Evolutionary conservation across 2,113 vertebrate species (phyloP).

Genomic region (Cinclus mexicanus): DNA sequence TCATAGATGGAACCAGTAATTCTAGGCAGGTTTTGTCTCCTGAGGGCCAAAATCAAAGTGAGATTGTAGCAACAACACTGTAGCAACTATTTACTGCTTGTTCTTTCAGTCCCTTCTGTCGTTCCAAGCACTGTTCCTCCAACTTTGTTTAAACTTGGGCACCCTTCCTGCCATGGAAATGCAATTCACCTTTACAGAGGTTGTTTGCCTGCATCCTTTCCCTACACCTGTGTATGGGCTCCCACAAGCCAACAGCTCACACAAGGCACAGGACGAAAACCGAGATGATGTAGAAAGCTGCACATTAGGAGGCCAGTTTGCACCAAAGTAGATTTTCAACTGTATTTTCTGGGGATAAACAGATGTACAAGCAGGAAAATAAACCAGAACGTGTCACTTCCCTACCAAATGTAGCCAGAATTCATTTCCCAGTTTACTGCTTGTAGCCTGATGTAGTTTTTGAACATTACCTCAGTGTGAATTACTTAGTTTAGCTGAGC

Average conservation of each 20-base stretch:
- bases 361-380: background rate
- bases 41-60: background rate
- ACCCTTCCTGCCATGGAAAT: background rate
- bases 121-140: background rate
- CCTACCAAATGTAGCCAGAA: background rate
- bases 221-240: fast-evolving
- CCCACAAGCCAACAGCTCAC: background rate
- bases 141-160: background rate
- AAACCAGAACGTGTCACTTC: background rate
- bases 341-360: background rate
- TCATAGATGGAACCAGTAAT: background rate
- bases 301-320: background rate
- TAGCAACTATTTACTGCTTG: too few species aligned
- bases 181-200: background rate
- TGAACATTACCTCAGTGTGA: background rate
- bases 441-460: background rate
- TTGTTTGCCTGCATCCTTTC: background rate
- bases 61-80: background rate
- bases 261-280: background rate
- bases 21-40: background rate
- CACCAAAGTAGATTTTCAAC: background rate
- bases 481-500: background rate
- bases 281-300: background rate
- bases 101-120: background rate
- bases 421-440: background rate